phyloP scores from a whole-genome alignment of 2,797 vertebrate genomes.

The Lophura swinhoii region DNA sequence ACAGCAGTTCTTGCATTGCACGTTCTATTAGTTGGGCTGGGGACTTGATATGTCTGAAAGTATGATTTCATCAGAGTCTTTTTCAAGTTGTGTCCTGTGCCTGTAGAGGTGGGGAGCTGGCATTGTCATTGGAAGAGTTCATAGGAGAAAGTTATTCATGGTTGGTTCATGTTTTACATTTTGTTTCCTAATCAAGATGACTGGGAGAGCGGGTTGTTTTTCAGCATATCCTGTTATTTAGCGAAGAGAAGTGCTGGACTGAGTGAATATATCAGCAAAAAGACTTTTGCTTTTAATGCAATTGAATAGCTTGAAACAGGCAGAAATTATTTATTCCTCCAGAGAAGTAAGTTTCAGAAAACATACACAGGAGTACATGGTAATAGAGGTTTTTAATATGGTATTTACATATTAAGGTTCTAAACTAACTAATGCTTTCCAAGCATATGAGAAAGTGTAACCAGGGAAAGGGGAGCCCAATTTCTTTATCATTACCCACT shows the following conservation, averaged over 20 bases:
- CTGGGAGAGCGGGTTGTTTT: neutral
- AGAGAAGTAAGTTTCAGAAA: neutral
- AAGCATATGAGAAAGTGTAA: neutral
- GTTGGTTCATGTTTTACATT: neutral
- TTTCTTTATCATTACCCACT: neutral
- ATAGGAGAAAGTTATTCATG: neutral
- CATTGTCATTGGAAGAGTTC: neutral
- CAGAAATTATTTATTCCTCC: neutral
- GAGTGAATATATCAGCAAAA: neutral
- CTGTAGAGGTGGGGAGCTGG: neutral
- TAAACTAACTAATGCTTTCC: neutral
- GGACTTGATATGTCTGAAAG: neutral
- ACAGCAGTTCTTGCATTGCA: neutral
- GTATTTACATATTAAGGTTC: neutral
- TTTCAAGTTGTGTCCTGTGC: neutral
- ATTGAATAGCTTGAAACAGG: neutral
- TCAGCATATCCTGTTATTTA: neutral
- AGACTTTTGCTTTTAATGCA: neutral
- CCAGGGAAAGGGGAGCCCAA: neutral
- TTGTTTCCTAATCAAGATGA: neutral
- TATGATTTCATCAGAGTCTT: neutral
- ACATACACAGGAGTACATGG: no score
- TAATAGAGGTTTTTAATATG: neutral
- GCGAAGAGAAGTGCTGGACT: neutral
- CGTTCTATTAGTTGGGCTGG: neutral